Conservation (phyloP, 2,888 invertebrate species). For the Melanchra persicariae region DNA sequence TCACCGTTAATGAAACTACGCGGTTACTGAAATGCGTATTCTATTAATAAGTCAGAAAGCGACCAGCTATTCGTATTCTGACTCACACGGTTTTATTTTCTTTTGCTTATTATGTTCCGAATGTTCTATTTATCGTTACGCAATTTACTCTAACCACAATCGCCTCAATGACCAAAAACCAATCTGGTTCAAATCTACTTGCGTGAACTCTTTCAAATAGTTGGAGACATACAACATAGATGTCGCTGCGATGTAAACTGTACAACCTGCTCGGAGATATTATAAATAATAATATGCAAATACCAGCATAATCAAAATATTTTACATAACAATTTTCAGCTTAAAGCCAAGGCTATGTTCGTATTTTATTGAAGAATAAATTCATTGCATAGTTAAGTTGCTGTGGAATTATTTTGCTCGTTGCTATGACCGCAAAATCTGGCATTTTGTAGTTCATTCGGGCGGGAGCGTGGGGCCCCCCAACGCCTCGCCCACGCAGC, state of each 20-base stretch:
- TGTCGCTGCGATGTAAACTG: background rate
- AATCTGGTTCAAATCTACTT: background rate
- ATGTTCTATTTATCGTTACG: too few relatives aligned
- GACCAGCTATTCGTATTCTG: too few relatives aligned
- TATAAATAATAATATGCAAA: background rate
- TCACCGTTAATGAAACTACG: too few relatives aligned
- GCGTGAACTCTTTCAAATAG: background rate
- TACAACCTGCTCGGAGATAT: background rate
- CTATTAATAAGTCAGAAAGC: too few relatives aligned
- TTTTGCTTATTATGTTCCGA: too few relatives aligned
- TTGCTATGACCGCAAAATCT: constrained; percentile 16
- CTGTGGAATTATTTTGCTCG: constrained; percentile 26
- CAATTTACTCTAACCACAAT: background rate
- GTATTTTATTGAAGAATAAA: background rate
- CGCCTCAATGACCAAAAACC: background rate
- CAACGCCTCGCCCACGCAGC: background rate
- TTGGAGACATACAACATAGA: constrained; percentile 2
- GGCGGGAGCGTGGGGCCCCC: constrained; percentile 2
- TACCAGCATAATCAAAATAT: background rate
- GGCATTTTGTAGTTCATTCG: background rate
- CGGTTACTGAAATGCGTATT: too few relatives aligned
- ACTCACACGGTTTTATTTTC: too few relatives aligned
- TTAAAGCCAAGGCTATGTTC: background rate
- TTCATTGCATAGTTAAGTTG: constrained; percentile 1
- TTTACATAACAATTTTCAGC: background rate